Evolutionary conservation across 2,113 vertebrate genomes (phyloP).

Genomic region (Corythaixoides concolor): DNA sequence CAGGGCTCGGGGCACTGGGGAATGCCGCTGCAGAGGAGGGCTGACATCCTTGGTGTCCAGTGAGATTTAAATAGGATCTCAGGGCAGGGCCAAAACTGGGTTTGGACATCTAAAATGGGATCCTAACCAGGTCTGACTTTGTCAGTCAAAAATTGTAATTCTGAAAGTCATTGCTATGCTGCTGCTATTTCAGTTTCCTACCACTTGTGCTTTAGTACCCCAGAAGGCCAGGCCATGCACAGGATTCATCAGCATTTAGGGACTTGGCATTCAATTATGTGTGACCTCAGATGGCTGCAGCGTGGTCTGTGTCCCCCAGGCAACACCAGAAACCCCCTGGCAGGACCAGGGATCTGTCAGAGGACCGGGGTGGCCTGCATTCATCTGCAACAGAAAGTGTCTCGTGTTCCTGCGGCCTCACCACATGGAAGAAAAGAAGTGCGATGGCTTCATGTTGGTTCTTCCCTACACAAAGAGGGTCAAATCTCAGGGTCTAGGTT

Average conservation of each 20-base stretch:
- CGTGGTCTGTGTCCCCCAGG: background rate
- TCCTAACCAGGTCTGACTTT: background rate
- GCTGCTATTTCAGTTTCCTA: background rate
- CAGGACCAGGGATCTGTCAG: background rate
- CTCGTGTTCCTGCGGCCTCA: background rate
- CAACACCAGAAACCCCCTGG: background rate
- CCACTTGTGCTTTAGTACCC: background rate
- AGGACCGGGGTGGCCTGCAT: rapidly evolving
- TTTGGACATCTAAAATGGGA: background rate
- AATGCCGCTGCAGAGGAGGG: background rate
- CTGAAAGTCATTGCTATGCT: background rate
- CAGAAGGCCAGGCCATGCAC: background rate
- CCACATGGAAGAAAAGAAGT: background rate
- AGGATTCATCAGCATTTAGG: background rate
- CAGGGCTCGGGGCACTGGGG: background rate
- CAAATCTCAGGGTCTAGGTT: background rate
- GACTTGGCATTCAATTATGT: background rate
- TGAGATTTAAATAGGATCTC: background rate
- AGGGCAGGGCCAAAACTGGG: background rate
- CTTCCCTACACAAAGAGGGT: background rate
- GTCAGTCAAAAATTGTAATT: background rate
- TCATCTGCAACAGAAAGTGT: background rate
- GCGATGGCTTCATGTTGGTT: background rate
- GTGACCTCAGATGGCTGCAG: background rate
- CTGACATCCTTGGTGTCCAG: background rate